Conservation (phyloP, 1,140 invertebrate species). For the Pentalonia nigronervosa region DNA sequence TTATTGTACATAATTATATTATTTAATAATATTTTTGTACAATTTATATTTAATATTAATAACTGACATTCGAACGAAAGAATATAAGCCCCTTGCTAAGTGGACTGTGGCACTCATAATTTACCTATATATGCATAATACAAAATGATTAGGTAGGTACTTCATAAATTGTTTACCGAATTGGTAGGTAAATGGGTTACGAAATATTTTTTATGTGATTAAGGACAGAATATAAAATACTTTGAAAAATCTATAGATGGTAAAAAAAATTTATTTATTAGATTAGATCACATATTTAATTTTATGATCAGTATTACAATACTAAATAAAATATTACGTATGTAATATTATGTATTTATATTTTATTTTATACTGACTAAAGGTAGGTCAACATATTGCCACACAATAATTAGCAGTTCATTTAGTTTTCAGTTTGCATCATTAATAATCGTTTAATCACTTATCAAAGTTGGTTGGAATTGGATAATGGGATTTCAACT, state of each 20-base stretch:
- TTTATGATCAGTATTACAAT: neutral
- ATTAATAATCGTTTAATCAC: slow-evolving; percentile 1
- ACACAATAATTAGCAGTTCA: neutral
- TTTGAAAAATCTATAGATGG: too few relatives aligned
- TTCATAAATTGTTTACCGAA: neutral
- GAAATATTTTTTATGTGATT: neutral
- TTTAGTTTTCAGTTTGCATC: neutral
- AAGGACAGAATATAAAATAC: neutral
- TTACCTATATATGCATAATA: neutral
- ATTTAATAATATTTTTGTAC: too few relatives aligned
- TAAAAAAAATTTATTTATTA: too few relatives aligned
- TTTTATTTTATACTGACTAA: neutral
- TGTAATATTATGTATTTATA: neutral
- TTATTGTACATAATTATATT: neutral
- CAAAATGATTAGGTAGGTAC: neutral
- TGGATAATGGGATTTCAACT: neutral
- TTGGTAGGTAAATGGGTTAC: neutral
- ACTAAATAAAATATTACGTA: neutral
- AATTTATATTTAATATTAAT: neutral
- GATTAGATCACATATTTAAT: neutral
- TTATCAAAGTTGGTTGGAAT: neutral
- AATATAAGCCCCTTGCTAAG: too few relatives aligned
- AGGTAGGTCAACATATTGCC: neutral
- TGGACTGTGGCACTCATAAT: too few relatives aligned
- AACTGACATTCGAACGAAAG: neutral